phyloP scores from a whole-genome alignment of 2,113 vertebrate genomes.

The Diphyllodes magnificus region DNA sequence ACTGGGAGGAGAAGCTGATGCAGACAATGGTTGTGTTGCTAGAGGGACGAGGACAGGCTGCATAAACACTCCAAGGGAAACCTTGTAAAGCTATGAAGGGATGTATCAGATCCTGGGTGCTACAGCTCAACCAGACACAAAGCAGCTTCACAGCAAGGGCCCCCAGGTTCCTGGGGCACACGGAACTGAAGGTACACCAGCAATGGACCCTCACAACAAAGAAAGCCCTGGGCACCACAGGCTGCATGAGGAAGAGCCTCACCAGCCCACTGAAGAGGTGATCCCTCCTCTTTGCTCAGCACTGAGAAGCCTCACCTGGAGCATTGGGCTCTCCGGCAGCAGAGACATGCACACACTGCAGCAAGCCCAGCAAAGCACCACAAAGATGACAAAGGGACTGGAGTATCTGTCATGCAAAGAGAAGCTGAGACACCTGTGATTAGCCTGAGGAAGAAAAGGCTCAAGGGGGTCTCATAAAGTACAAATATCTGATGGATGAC shows the following conservation, averaged over 20 bases:
- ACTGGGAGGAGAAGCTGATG: background rate
- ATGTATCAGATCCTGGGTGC: fast-evolving
- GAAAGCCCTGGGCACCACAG: background rate
- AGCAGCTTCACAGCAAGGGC: background rate
- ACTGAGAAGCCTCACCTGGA: background rate
- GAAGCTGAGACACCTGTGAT: background rate
- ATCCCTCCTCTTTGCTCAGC: background rate
- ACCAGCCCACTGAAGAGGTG: background rate
- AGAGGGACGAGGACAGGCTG: background rate
- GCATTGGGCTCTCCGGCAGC: background rate
- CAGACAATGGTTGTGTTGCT: fast-evolving
- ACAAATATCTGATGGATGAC: background rate
- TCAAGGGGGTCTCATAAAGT: fast-evolving
- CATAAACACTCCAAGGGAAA: background rate
- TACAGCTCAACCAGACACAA: fast-evolving
- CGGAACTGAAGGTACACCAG: fast-evolving
- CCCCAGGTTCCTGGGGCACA: background rate
- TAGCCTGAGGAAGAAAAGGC: background rate
- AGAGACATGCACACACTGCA: background rate
- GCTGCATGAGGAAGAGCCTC: fast-evolving
- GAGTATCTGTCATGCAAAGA: background rate
- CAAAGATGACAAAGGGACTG: background rate
- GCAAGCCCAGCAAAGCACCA: background rate
- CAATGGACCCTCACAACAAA: background rate
- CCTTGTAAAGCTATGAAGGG: background rate